These are phyloP conservation scores for Ceuthmochares aereus DNA, from an alignment of 2,113 vertebrate genomes.

Conservation along the genomic window DNA sequence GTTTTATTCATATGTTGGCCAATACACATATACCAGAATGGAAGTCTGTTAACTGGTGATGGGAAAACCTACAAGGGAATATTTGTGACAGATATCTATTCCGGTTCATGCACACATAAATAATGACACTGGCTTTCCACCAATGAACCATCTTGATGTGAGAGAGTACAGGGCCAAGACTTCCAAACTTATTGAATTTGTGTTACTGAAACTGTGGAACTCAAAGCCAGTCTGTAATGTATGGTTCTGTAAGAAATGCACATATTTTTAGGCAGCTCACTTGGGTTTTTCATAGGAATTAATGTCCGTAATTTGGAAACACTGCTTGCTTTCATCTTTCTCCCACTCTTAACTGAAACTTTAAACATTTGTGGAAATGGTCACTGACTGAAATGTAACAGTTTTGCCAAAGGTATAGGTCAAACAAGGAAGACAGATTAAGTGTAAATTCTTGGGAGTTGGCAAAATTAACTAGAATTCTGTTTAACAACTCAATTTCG, in stretches of 20 bases:
- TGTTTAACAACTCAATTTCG: constrained; percentile 59
- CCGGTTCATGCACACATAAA: background rate
- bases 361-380: constrained; percentile 51
- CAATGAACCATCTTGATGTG: background rate
- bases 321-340: constrained; percentile 25
- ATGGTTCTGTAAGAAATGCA: background rate
- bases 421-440: constrained; percentile 62
- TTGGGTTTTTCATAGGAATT: background rate
- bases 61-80: background rate
- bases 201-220: background rate
- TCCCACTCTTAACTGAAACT: background rate
- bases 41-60: background rate
- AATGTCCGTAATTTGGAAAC: constrained; percentile 21
- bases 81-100: background rate
- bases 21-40: background rate
- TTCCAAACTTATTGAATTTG: background rate
- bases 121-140: background rate
- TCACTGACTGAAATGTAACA: background rate
- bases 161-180: background rate
- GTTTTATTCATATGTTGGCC: background rate
- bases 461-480: constrained; percentile 62
- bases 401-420: constrained; percentile 43
- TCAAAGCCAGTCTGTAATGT: background rate
- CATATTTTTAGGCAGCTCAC: background rate
- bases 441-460: constrained; percentile 52